These are phyloP conservation scores for Paracentrotus lividus DNA, from an alignment of 53 echinoderm and acorn worm species.

Conservation along the genomic window DNA sequence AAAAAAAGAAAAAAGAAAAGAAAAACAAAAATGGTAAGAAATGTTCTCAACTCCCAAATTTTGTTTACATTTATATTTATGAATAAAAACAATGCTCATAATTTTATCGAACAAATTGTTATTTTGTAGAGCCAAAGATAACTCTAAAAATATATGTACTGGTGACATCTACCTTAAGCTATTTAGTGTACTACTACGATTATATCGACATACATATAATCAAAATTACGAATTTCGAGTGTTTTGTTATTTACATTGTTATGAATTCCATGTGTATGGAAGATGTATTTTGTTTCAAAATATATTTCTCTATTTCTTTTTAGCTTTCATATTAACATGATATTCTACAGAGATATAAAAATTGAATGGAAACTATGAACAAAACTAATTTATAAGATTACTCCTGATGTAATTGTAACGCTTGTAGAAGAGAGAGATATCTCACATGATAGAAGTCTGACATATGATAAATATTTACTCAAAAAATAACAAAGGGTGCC, in stretches of 20 bases:
- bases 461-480: no score
- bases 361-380: neutral
- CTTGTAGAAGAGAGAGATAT: no score
- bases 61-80: neutral
- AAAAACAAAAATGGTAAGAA: neutral
- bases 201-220: neutral
- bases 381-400: no score
- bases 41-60: neutral
- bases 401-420: no score
- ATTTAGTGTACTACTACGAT: neutral
- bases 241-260: neutral
- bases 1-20: neutral
- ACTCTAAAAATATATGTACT: neutral
- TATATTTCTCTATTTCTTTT: neutral
- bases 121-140: constrained; percentile 16
- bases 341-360: neutral
- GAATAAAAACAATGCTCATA: neutral
- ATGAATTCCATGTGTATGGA: neutral
- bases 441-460: no score
- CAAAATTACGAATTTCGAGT: neutral
- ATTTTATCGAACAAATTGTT: neutral
- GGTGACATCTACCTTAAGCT: neutral
- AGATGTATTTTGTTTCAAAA: neutral
- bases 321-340: neutral
- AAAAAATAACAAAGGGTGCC: no score